Evolutionary conservation across 37 sponge, comb jelly and placozoan genomes (phyloP).

Genomic region (Beroe ovata): DNA sequence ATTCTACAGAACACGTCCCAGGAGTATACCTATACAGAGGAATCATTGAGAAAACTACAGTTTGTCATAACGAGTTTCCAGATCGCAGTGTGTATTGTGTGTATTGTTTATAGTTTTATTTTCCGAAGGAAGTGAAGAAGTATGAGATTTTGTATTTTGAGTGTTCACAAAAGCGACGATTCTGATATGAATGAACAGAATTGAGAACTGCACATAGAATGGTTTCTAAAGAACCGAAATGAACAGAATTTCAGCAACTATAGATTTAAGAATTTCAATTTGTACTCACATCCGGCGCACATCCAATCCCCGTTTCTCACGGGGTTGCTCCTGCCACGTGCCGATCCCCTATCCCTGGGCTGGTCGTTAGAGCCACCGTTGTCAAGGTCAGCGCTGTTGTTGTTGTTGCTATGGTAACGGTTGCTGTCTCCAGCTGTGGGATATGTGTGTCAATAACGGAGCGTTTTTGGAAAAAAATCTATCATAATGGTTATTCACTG

Average conservation of each 20-base stretch:
- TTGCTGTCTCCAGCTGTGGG: conserved; percentile 13
- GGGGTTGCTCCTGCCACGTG: background rate
- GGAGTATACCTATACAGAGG: background rate
- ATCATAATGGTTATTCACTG: no score
- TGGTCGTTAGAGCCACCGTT: conserved; percentile 1
- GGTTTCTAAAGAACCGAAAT: no score
- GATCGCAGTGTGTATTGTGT: background rate
- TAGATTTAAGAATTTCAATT: no score
- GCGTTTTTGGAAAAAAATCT: no score
- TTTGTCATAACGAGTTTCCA: background rate
- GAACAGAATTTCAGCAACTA: no score
- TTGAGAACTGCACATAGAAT: no score
- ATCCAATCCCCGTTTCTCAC: conserved; percentile 63
- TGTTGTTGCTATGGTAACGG: background rate
- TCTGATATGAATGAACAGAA: no score
- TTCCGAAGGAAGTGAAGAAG: background rate
- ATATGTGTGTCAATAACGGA: no score
- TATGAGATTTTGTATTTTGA: no score
- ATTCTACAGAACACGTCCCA: no score
- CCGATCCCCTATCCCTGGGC: background rate
- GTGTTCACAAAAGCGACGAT: no score
- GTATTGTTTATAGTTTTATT: background rate
- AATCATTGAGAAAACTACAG: background rate
- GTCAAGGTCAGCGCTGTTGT: background rate
- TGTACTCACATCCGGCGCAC: conserved; percentile 24